Evolutionary conservation across 2,113 vertebrate species (phyloP), one percentile per base, ranked within the genome.

Genomic region (Craseonycteris thonglongyai): DNA sequence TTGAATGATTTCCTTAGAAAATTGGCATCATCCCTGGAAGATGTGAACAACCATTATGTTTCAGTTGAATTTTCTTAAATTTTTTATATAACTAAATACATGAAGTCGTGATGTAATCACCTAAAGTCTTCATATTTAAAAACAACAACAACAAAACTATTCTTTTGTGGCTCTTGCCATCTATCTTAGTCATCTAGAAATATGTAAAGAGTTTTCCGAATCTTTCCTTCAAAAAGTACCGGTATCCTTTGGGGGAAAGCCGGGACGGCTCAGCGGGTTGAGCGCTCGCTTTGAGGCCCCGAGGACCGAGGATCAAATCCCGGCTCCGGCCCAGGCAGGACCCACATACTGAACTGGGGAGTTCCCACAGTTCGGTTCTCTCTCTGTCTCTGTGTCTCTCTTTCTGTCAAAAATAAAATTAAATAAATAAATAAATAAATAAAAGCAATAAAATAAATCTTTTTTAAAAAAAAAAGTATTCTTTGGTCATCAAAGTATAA

Each of bases 1-100:
- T 93, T 54, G 38, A 87, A 78, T 74, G 5, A 68, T 81, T 42
- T 93, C 14, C 38, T 94, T 95, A 81, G 54, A 90, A 92, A 74
- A 84, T 16, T 79, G 24, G 63, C 26, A 79, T 74, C 21, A 59
- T 2, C 4, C 18, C 5, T 30, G 1, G 68, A 88, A 69, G 15
- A 4, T 61, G 2, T 74, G 74, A 74, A 28, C 26, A 94, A 28
- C 58, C 35, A 93, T 7, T 40, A 19, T 33, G 3, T 89, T 47
- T 86, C 51, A 79, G 54, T 76, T 66, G 45, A 84, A 45, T 15
- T 51, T 47, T 47, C 12, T 47, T 0, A n/a, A n/a, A n/a, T 5
- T n/a, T 68, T 63, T 66, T 51, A 16, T 6, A 28, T 30, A 56
- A 76, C 38, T 72, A 78, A 91, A 79, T 79, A 68, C 35, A 38